These are phyloP conservation scores for Drosophila bocki DNA, from an alignment of 1,140 invertebrate species.

Conservation along the genomic window DNA sequence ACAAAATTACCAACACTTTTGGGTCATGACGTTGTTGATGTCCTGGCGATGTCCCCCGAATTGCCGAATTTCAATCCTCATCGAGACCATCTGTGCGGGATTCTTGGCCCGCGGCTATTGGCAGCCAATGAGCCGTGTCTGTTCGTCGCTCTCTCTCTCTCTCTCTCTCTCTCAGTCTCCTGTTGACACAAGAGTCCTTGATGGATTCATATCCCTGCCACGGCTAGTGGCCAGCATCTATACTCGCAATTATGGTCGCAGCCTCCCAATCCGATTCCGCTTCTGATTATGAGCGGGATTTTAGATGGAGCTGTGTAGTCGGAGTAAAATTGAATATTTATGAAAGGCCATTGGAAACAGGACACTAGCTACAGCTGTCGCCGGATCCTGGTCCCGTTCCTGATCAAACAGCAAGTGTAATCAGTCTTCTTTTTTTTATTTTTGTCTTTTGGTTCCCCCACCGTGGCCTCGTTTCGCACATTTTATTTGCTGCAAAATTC, in stretches of 20 bases:
- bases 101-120: slow-evolving; percentile 79
- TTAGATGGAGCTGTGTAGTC: slow-evolving; percentile 45
- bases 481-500: slow-evolving; percentile 81
- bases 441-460: slow-evolving; percentile 14
- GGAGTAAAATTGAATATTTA: slow-evolving; percentile 76
- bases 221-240: slow-evolving; percentile 37
- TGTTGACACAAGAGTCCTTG: slow-evolving; percentile 76
- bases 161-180: slow-evolving; percentile 31
- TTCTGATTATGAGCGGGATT: slow-evolving; percentile 64
- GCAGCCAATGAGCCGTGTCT: slow-evolving; percentile 73
- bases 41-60: slow-evolving; percentile 25
- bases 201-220: slow-evolving; percentile 61
- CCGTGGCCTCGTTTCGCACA: slow-evolving; percentile 46
- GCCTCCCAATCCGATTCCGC: slow-evolving; percentile 45
- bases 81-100: slow-evolving; percentile 77
- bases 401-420: slow-evolving; percentile 83
- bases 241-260: slow-evolving; percentile 56
- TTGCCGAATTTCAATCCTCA: slow-evolving; percentile 73
- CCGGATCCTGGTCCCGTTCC: slow-evolving; percentile 26
- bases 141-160: background rate
- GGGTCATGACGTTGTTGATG: slow-evolving; percentile 37
- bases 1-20: slow-evolving; percentile 65
- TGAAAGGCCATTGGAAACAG: slow-evolving; percentile 46
- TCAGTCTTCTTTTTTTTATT: slow-evolving; percentile 37
- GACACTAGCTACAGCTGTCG: slow-evolving; percentile 43